These are phyloP conservation scores for Clarias batrachus DNA, from an alignment of 2,113 vertebrate species.

Conservation along the genomic window DNA sequence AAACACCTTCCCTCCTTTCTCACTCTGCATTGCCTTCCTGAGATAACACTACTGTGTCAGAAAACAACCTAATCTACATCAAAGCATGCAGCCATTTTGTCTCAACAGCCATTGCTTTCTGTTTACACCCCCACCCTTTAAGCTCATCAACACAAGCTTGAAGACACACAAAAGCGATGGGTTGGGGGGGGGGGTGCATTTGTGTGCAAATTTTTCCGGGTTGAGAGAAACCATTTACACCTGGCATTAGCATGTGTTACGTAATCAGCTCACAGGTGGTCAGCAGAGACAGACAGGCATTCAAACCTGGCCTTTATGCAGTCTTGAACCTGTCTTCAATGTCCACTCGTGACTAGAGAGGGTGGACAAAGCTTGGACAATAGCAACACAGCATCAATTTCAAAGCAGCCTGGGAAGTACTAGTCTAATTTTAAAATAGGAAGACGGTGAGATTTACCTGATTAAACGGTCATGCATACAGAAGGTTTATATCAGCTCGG, in stretches of 20 bases:
- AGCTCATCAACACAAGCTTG: not conserved
- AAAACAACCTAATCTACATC: not conserved
- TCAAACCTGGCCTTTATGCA: not conserved
- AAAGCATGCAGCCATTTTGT: conserved; percentile 14
- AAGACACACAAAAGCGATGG: not conserved
- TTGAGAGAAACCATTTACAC: not conserved
- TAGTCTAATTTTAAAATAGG: not conserved
- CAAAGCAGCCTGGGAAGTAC: not conserved
- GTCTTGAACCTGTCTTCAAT: not conserved
- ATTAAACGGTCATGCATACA: not conserved
- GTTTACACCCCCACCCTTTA: not conserved
- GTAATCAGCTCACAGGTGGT: not conserved
- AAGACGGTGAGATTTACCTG: not conserved
- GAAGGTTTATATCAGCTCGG: not conserved
- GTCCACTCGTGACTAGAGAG: not conserved
- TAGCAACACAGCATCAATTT: not conserved
- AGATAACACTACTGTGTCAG: not conserved
- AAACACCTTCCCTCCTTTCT: not conserved
- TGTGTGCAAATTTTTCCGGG: not conserved
- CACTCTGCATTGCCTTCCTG: too few relatives aligned
- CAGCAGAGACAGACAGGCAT: not conserved
- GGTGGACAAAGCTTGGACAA: not conserved
- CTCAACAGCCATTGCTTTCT: not conserved
- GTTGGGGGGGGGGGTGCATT: not conserved
- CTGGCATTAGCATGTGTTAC: not conserved